These are phyloP conservation scores for Chondrilla cf. caribensis DNA, from an alignment of 37 sponge, comb jelly and placozoan genomes.

Conservation along the genomic window DNA sequence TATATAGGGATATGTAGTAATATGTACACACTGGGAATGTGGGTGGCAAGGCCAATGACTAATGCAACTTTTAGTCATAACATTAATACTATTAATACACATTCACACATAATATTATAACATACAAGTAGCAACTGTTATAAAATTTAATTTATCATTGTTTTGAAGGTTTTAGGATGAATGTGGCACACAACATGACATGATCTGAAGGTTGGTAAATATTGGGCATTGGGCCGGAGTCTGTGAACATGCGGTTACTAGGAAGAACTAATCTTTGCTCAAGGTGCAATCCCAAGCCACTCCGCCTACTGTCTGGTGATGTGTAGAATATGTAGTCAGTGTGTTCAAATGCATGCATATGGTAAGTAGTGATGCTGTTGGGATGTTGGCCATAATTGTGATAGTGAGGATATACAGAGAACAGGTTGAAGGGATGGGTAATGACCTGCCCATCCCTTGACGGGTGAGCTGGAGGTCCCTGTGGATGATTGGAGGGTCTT, in stretches of 20 bases:
- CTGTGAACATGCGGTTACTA: constrained; percentile 36
- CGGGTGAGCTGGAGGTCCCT: too few species aligned
- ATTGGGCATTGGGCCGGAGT: constrained; percentile 82
- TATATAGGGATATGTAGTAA: too few species aligned
- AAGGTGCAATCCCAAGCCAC: constrained; percentile 37
- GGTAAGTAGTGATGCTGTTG: constrained; percentile 69
- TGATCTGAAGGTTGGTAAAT: constrained; percentile 78
- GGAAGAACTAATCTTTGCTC: constrained; percentile 47
- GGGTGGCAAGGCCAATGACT: too few species aligned
- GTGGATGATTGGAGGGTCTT: too few species aligned
- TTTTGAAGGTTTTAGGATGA: constrained; percentile 30
- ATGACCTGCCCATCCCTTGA: too few species aligned
- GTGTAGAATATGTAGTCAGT: constrained; percentile 85
- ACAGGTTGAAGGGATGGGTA: constrained; percentile 61
- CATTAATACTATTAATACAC: too few species aligned
- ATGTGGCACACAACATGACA: constrained; percentile 50
- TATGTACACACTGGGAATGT: too few species aligned
- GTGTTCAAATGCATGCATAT: constrained; percentile 46
- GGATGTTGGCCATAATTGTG: neutral
- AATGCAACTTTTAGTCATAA: too few species aligned
- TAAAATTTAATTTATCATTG: too few species aligned
- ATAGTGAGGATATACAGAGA: constrained; percentile 50
- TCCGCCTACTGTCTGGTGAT: neutral
- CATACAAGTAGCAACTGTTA: too few species aligned
- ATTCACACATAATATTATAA: too few species aligned